Evolutionary conservation across 2,113 vertebrate species (phyloP), one percentile per base, ranked within the genome.

Genomic region (Mustelus asterias): DNA sequence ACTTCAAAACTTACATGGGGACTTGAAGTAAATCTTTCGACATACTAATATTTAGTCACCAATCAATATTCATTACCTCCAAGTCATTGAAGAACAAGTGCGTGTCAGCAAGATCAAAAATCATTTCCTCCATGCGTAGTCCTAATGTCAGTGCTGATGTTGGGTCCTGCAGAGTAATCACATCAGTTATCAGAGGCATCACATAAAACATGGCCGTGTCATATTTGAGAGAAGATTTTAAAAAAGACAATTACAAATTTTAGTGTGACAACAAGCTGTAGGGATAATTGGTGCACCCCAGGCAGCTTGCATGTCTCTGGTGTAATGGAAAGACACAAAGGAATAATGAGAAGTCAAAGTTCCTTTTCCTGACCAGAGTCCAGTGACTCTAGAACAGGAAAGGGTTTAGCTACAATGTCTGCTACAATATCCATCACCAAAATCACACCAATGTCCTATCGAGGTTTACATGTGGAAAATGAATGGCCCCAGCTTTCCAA

Each of bases 11-110:
- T 60, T 80, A 37, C 7, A 58, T 60, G 11, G 63, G 24, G 20
- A 72, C 67, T 78, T 80, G 44, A 41, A 80, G 24, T 13, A 11
- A 70, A 41, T 54, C 3, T 72, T 60, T 76, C 33, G 33, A 11
- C 29, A 65, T 6, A 0, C 9, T 89, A 54, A 63, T 60, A 58
- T 37, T 69, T 70, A 22, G 58, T 63, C 2, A 11, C 48, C 22
- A n/a, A 69, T 41, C 41, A 26, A 24, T 85, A 26, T 33, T 37
- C 44, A 70, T 90, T 95, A 99, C 99, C 98, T 99, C 99, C 96
- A 99, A 98, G 97, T 99, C 99, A 95, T 99, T 99, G 98, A 99
- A 99, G 98, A 99, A 99, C 0, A 99, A 98, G 96, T 99, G 99
- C 29, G 99, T 99, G 97, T 99, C 99, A 67, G 99, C 99, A 80